These are phyloP conservation scores for Epiblema foenella DNA, from an alignment of 2,888 invertebrate genomes.

Conservation along the genomic window DNA sequence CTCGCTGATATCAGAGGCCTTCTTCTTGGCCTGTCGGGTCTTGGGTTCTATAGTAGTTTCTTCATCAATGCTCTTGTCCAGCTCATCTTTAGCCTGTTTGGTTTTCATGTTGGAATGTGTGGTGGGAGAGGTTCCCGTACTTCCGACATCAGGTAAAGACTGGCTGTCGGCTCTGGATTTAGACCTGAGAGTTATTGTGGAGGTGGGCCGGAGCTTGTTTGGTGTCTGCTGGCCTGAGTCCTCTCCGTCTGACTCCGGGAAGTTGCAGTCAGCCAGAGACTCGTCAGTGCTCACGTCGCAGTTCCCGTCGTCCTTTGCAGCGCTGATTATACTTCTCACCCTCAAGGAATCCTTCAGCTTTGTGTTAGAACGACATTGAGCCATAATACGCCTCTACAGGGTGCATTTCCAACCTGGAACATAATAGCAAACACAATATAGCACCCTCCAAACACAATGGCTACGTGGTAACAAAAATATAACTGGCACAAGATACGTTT, in stretches of 20 bases:
- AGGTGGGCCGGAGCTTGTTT: slow-evolving; percentile 48
- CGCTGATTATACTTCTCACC: slow-evolving; percentile 45
- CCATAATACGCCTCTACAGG: slow-evolving; percentile 58
- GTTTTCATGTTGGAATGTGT: slow-evolving; percentile 84
- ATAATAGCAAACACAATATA: slow-evolving; percentile 54
- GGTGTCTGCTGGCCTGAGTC: slow-evolving; percentile 46
- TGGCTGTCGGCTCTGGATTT: slow-evolving; percentile 57
- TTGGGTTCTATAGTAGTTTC: slow-evolving; percentile 76
- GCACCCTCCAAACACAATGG: slow-evolving; percentile 51
- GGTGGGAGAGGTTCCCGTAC: slow-evolving; percentile 75
- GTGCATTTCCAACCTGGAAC: slow-evolving; percentile 73
- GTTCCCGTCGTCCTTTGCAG: slow-evolving; percentile 52
- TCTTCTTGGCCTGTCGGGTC: slow-evolving; percentile 77
- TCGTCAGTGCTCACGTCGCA: slow-evolving; percentile 54
- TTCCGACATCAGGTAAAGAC: slow-evolving; percentile 79
- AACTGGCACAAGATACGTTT: slow-evolving; percentile 15
- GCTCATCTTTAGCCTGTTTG: slow-evolving; percentile 78
- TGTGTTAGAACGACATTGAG: slow-evolving; percentile 58
- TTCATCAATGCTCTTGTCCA: slow-evolving; percentile 77
- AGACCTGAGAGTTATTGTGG: slow-evolving; percentile 58
- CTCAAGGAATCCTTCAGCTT: slow-evolving; percentile 56
- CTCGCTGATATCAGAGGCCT: slow-evolving; percentile 72
- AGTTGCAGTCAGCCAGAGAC: slow-evolving; percentile 47
- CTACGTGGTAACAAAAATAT: slow-evolving; percentile 57
- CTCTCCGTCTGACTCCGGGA: slow-evolving; percentile 48